These are phyloP conservation scores for Tenrec ecaudatus DNA, from an alignment of 2,113 vertebrate species.

Conservation along the genomic window DNA sequence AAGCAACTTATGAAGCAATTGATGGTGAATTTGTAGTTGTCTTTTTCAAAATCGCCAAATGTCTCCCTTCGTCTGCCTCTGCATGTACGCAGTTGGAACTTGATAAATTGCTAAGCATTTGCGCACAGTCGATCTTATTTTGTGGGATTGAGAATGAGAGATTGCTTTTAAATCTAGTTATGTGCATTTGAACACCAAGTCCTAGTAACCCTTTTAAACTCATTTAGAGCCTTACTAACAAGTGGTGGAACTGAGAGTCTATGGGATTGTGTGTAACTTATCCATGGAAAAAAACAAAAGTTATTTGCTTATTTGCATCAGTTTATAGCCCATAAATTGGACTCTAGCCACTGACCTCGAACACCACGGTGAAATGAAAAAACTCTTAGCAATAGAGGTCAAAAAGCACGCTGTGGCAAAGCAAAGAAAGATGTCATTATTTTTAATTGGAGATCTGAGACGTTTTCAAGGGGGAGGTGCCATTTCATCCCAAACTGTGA, in stretches of 20 bases:
- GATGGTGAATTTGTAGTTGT: slow-evolving; percentile 30
- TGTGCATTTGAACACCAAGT: neutral
- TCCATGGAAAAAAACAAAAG: slow-evolving; percentile 60
- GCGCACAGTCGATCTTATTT: neutral
- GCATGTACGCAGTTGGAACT: neutral
- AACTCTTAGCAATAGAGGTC: slow-evolving; percentile 12
- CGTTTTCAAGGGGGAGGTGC: neutral
- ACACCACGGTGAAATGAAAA: neutral
- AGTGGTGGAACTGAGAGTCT: slow-evolving; percentile 48
- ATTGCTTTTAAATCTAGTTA: slow-evolving; percentile 37
- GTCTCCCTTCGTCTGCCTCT: neutral
- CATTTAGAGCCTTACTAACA: slow-evolving; percentile 32
- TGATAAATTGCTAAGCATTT: neutral
- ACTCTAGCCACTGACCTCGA: slow-evolving; percentile 1
- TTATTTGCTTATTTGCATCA: slow-evolving; percentile 43
- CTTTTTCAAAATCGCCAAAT: slow-evolving; percentile 2
- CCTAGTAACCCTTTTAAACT: slow-evolving; percentile 50
- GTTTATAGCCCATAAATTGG: slow-evolving; percentile 20
- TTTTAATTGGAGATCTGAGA: slow-evolving; percentile 44
- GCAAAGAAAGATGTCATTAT: slow-evolving; percentile 34
- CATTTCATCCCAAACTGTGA: slow-evolving; percentile 47
- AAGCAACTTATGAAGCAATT: neutral
- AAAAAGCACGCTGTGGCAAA: neutral
- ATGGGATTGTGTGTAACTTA: slow-evolving; percentile 14
- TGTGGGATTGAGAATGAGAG: slow-evolving; percentile 35